These are phyloP conservation scores for Microctonus hyperodae DNA, from an alignment of 2,888 invertebrate genomes.

Conservation along the genomic window DNA sequence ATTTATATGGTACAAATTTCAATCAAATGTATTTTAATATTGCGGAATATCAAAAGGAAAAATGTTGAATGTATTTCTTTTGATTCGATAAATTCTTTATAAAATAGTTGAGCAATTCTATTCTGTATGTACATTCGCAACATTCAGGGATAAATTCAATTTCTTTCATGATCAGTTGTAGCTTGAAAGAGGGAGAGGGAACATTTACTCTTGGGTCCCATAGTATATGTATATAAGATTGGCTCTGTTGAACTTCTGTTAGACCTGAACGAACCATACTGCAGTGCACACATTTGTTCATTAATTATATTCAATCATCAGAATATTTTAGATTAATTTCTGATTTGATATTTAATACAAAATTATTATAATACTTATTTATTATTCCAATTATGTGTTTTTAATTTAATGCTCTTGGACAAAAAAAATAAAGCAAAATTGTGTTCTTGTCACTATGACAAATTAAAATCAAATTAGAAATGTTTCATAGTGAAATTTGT, in stretches of 20 bases:
- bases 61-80: neutral
- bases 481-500: slow-evolving; percentile 35
- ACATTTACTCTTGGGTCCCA: slow-evolving; percentile 39
- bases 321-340: neutral
- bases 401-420: slow-evolving; percentile 3
- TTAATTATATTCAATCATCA: neutral
- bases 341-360: neutral
- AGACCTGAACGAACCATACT: slow-evolving; percentile 48
- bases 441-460: slow-evolving; percentile 14
- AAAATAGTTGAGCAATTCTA: neutral
- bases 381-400: neutral
- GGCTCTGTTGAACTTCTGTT: slow-evolving; percentile 45
- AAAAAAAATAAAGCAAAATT: neutral
- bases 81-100: neutral
- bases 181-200: slow-evolving; percentile 31
- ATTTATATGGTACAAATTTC: no score
- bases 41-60: no score
- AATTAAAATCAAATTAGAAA: slow-evolving; percentile 43
- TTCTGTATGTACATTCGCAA: neutral
- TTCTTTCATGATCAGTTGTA: neutral
- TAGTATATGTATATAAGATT: slow-evolving; percentile 43
- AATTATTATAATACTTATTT: neutral
- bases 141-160: slow-evolving; percentile 1
- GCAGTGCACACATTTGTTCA: slow-evolving; percentile 31
- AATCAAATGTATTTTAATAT: no score